Conservation (phyloP, 2,888 invertebrate species). For the Noctua pronuba region DNA sequence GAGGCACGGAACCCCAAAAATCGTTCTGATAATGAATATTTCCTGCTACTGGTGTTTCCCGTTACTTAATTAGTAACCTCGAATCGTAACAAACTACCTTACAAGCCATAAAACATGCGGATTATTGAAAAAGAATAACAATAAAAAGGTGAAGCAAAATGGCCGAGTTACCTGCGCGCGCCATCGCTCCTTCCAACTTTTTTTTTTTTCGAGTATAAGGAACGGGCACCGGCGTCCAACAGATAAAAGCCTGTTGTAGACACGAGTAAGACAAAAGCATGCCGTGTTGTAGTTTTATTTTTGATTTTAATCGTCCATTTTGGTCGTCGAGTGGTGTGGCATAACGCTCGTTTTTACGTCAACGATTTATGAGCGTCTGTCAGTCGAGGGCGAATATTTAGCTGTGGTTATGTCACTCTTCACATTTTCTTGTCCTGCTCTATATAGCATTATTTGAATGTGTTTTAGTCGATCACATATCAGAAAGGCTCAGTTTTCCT, state of each 20-base stretch:
- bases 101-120: constrained; percentile 88
- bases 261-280: constrained; percentile 88
- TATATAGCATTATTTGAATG: constrained; percentile 40
- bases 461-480: constrained; percentile 4
- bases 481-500: neutral
- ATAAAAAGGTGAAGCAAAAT: constrained; percentile 83
- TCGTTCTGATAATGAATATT: constrained; percentile 71
- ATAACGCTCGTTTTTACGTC: constrained; percentile 77
- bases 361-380: constrained; percentile 75
- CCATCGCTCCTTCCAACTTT: constrained; percentile 77
- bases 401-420: constrained; percentile 68
- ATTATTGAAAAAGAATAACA: constrained; percentile 87
- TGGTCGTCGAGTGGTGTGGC: constrained; percentile 76
- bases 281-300: constrained; percentile 85
- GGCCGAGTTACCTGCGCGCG: constrained; percentile 86
- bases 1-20: constrained; percentile 54
- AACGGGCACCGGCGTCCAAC: constrained; percentile 77
- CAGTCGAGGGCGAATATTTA: constrained; percentile 67
- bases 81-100: constrained; percentile 83
- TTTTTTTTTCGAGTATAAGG: constrained; percentile 70
- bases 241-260: constrained; percentile 87
- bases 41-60: constrained; percentile 82
- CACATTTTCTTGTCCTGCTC: constrained; percentile 69
- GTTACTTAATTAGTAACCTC: constrained; percentile 82
- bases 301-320: constrained; percentile 86